Evolutionary conservation across 2,113 vertebrate species (phyloP).

Genomic region (Telmatochromis sp.): DNA sequence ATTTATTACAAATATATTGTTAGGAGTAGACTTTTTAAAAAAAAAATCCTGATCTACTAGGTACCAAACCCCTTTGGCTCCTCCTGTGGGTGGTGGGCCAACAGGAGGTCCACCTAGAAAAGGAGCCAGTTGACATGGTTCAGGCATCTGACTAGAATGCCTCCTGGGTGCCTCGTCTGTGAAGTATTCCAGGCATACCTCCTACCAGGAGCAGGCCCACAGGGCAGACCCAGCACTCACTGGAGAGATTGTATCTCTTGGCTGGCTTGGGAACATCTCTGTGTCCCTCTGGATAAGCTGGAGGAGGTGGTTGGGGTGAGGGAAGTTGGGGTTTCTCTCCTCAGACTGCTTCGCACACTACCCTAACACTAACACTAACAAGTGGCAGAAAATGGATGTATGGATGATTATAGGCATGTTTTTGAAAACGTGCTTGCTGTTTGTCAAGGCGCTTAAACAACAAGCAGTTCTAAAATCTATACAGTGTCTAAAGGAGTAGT

Average conservation of each 20-base stretch:
- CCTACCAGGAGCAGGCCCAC: not conserved
- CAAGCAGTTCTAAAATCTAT: not conserved
- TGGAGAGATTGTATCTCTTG: not conserved
- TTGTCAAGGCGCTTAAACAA: not conserved
- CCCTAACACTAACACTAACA: not conserved
- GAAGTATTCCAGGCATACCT: not conserved
- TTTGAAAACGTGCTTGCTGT: not conserved
- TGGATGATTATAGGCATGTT: not conserved
- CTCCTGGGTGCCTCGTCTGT: not conserved
- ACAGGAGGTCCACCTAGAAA: not conserved
- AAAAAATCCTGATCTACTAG: fast-evolving
- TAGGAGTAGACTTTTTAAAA: not conserved
- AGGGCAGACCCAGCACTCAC: not conserved
- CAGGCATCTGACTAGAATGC: not conserved
- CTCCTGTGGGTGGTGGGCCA: not conserved
- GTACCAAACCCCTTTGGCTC: fast-evolving
- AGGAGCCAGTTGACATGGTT: not conserved
- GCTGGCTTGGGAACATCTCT: not conserved
- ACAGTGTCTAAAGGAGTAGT: not conserved
- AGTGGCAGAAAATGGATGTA: not conserved
- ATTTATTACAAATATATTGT: not conserved
- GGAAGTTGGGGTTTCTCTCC: not conserved
- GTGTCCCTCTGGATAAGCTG: not conserved
- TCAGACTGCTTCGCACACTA: not conserved
- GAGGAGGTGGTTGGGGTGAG: not conserved